A percentile compares a stretch with the other conserved stretches of the same genome.
These are phyloP conservation scores for Urechis unicinctus DNA, from an alignment of 2,888 invertebrate species.

Conservation along the genomic window DNA sequence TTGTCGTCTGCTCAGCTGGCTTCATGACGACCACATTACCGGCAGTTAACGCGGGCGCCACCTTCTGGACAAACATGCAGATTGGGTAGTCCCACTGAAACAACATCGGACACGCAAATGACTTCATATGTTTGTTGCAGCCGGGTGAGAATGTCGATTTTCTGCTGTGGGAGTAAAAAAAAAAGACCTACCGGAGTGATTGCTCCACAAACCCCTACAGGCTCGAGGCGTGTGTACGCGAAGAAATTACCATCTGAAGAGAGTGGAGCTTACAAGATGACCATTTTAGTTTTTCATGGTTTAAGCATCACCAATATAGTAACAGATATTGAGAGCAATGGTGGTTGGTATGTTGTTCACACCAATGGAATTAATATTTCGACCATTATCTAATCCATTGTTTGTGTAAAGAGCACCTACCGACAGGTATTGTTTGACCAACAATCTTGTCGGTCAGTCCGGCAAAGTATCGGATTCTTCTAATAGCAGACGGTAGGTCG, in stretches of 20 bases:
- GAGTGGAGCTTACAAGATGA: no score
- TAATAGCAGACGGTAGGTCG: no score
- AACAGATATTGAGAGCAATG: no score
- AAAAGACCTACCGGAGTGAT: conserved; percentile 51
- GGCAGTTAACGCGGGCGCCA: conserved; percentile 47
- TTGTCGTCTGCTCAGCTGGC: conserved; percentile 51
- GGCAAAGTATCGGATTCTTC: no score
- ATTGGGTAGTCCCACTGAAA: conserved; percentile 49
- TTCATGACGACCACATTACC: conserved; percentile 49
- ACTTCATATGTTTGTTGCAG: neutral
- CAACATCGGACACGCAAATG: neutral
- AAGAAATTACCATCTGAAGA: conserved; percentile 65
- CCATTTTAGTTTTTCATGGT: no score
- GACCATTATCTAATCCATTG: no score
- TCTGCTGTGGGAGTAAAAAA: no score
- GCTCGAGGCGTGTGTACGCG: conserved; percentile 64
- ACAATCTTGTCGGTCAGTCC: no score
- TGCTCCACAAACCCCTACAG: conserved; percentile 61
- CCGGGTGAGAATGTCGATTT: neutral
- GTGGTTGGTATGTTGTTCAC: no score
- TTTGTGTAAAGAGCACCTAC: no score
- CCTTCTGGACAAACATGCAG: conserved; percentile 39
- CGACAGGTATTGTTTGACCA: conserved; percentile 12
- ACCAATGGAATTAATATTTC: no score
- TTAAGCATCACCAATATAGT: no score